Evolutionary conservation across 2,113 vertebrate genomes (phyloP).

Genomic region (Camelus dromedarius): DNA sequence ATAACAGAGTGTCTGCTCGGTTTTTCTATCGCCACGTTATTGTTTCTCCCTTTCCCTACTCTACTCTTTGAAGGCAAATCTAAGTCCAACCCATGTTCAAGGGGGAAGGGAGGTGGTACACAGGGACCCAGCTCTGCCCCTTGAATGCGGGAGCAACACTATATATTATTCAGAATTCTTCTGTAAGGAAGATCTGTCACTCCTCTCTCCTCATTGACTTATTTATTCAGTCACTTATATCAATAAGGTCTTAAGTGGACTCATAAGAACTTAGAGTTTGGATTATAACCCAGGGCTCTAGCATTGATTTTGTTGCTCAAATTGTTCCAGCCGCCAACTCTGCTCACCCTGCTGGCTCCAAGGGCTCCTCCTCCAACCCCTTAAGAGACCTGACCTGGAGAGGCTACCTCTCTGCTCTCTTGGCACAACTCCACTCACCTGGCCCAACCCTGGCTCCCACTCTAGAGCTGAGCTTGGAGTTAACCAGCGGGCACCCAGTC

Average conservation of each 20-base stretch:
- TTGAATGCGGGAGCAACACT: rapidly evolving
- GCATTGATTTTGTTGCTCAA: rapidly evolving
- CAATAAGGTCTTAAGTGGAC: no score
- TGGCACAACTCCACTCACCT: rapidly evolving
- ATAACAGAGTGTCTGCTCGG: not conserved
- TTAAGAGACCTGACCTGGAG: rapidly evolving
- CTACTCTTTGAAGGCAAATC: not conserved
- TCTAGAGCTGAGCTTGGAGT: not conserved
- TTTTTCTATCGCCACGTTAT: not conserved
- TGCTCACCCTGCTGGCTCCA: not conserved
- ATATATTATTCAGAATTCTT: not conserved
- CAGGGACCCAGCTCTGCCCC: not conserved
- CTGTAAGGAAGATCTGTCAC: not conserved
- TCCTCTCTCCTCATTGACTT: not conserved
- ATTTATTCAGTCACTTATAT: not conserved
- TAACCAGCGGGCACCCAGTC: not conserved
- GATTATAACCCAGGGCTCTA: not conserved
- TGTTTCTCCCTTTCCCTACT: not conserved
- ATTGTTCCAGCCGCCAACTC: not conserved
- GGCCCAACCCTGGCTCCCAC: not conserved
- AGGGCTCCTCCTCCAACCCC: not conserved
- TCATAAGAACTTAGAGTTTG: not conserved
- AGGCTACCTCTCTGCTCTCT: not conserved
- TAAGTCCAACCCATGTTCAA: not conserved
- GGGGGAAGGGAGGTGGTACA: rapidly evolving